Conservation (phyloP, 2,113 vertebrate species). For the Syngnathus scovelli region DNA sequence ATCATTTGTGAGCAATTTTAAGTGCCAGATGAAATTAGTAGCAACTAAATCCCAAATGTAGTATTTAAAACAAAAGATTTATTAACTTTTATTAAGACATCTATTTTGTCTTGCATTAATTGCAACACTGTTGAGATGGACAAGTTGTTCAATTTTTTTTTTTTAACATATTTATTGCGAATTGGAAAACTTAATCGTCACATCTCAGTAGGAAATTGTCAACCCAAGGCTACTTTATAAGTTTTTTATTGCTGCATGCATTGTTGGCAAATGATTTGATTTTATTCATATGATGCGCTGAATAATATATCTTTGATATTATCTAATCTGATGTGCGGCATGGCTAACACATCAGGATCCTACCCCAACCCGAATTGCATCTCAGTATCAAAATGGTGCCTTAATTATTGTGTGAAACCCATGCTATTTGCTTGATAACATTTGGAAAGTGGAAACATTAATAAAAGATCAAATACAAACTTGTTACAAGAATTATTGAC, state of each 20-base stretch:
- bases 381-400: neutral
- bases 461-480: slow-evolving; percentile 50
- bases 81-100: neutral
- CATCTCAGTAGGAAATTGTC: neutral
- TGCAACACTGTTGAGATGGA: slow-evolving; percentile 28
- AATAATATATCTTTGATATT: neutral
- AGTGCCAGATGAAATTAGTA: neutral
- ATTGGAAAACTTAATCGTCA: slow-evolving; percentile 5
- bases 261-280: slow-evolving; percentile 1
- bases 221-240: neutral
- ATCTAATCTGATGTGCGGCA: neutral
- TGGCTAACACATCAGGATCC: neutral
- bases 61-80: neutral
- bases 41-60: neutral
- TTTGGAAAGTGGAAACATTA: slow-evolving; percentile 35
- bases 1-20: neutral
- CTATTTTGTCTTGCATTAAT: slow-evolving; percentile 6
- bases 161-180: slow-evolving; percentile 7
- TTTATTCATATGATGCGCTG: neutral
- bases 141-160: slow-evolving; percentile 7
- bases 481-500: neutral
- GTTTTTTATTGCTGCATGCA: slow-evolving; percentile 12
- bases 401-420: slow-evolving; percentile 36
- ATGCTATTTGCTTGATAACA: slow-evolving; percentile 46
- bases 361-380: slow-evolving; percentile 25